Evolutionary conservation across 2,888 invertebrate species (phyloP).

Genomic region (Epinotia nisella): DNA sequence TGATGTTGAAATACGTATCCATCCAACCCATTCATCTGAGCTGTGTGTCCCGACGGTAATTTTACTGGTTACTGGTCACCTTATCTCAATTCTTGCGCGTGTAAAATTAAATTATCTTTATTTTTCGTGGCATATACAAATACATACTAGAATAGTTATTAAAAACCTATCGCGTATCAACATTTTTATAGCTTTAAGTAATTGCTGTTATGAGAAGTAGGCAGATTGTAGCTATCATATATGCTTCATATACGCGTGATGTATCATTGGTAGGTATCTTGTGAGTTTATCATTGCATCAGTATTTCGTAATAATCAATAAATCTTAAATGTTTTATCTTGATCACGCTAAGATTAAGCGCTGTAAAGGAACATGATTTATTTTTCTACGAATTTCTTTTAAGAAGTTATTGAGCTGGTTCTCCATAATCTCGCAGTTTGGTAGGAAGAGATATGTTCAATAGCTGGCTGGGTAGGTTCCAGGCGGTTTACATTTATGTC

Average conservation of each 20-base stretch:
- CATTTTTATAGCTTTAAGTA: slow-evolving; percentile 31
- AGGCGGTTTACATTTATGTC: not conserved
- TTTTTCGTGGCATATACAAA: slow-evolving; percentile 47
- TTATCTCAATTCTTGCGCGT: slow-evolving; percentile 57
- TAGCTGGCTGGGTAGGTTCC: not conserved
- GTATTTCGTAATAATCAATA: slow-evolving; percentile 11
- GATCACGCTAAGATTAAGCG: slow-evolving; percentile 4
- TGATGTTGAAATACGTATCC: no score
- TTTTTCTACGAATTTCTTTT: slow-evolving; percentile 23
- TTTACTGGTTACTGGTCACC: slow-evolving; percentile 49
- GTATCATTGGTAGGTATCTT: not conserved
- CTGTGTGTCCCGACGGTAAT: slow-evolving; percentile 50
- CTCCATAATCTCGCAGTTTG: slow-evolving; percentile 3
- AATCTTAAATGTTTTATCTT: slow-evolving; percentile 15
- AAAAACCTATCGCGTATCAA: slow-evolving; percentile 29
- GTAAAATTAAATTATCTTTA: slow-evolving; percentile 55
- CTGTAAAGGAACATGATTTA: slow-evolving; percentile 7
- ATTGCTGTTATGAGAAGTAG: slow-evolving; percentile 20
- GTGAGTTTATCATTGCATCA: slow-evolving; percentile 1
- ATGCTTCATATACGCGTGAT: not conserved
- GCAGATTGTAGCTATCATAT: slow-evolving; percentile 14
- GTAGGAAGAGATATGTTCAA: slow-evolving; percentile 3
- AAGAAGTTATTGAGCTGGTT: not conserved
- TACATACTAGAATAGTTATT: slow-evolving; percentile 47
- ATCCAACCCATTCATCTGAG: not conserved